Evolutionary conservation across 1,140 invertebrate genomes (phyloP).

Genomic region (Drosophila saltans): DNA sequence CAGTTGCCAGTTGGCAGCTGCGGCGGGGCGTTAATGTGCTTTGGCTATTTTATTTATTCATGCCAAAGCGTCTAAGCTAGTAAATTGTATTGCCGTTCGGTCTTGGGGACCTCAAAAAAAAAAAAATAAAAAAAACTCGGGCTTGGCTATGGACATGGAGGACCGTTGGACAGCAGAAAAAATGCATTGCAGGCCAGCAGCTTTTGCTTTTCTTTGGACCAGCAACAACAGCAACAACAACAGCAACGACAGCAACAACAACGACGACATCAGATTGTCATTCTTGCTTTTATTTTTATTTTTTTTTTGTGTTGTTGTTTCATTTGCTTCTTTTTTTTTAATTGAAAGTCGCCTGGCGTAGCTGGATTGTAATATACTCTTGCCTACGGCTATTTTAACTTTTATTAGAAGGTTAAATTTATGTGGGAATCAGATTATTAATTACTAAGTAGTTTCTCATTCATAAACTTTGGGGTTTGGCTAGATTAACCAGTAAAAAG

Average conservation of each 20-base stretch:
- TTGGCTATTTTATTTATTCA: slow-evolving; percentile 82
- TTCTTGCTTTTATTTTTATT: slow-evolving; percentile 77
- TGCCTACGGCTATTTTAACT: slow-evolving; percentile 30
- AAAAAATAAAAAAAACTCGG: slow-evolving; percentile 21
- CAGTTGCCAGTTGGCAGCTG: slow-evolving; percentile 68
- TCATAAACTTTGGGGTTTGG: neutral
- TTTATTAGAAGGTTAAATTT: neutral
- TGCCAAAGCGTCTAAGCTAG: slow-evolving; percentile 81
- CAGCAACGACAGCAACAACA: slow-evolving; percentile 47
- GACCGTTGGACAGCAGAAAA: slow-evolving; percentile 30
- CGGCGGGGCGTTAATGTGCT: slow-evolving; percentile 80
- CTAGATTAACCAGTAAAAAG: too few species aligned
- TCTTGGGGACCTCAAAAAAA: slow-evolving; percentile 46
- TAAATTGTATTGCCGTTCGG: slow-evolving; percentile 77
- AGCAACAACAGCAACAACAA: slow-evolving; percentile 22
- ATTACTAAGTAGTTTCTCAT: neutral
- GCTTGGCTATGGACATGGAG: slow-evolving; percentile 37
- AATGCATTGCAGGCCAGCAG: slow-evolving; percentile 68
- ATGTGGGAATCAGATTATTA: neutral
- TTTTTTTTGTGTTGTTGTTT: slow-evolving; percentile 68
- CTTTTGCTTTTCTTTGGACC: slow-evolving; percentile 79
- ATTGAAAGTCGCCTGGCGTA: slow-evolving; percentile 78
- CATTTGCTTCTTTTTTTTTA: slow-evolving; percentile 73
- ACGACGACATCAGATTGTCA: slow-evolving; percentile 80
- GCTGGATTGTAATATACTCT: slow-evolving; percentile 60